phyloP scores from a whole-genome alignment of 2,113 vertebrate species.

The Rhipidura dahli region DNA sequence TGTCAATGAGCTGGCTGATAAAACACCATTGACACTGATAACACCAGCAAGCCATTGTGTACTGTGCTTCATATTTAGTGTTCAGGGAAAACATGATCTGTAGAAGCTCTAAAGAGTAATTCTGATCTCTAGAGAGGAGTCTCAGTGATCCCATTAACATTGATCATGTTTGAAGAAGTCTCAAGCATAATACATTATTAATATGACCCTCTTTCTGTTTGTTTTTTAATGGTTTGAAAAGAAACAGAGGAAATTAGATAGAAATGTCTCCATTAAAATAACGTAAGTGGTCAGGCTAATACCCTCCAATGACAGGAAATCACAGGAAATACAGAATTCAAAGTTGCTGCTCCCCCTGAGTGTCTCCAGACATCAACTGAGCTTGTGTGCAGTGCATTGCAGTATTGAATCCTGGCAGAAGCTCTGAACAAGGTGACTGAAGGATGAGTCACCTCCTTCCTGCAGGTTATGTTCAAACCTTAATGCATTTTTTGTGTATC shows the following conservation, averaged over 20 bases:
- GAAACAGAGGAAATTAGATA: constrained; percentile 53
- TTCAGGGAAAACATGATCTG: constrained; percentile 22
- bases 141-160: constrained; percentile 54
- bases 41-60: not conserved
- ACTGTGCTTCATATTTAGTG: not conserved
- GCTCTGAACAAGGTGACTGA: constrained; percentile 18
- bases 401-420: not conserved
- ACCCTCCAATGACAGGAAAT: constrained; percentile 42
- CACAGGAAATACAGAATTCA: constrained; percentile 47
- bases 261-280: constrained; percentile 55
- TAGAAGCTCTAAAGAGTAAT: not conserved
- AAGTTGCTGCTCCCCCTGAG: not conserved
- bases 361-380: constrained; percentile 3
- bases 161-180: constrained; percentile 31
- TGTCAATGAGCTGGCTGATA: not conserved
- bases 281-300: constrained; percentile 16
- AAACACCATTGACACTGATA: not conserved
- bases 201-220: not conserved
- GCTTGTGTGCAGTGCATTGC: not conserved
- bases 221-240: constrained; percentile 24
- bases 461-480: not conserved
- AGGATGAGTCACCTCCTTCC: constrained; percentile 24
- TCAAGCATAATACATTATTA: constrained; percentile 52
- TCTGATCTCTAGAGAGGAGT: constrained; percentile 23
- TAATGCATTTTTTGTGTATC: constrained; percentile 55